These are phyloP conservation scores for Brotula barbata DNA, from an alignment of 2,797 vertebrate species.

Conservation along the genomic window DNA sequence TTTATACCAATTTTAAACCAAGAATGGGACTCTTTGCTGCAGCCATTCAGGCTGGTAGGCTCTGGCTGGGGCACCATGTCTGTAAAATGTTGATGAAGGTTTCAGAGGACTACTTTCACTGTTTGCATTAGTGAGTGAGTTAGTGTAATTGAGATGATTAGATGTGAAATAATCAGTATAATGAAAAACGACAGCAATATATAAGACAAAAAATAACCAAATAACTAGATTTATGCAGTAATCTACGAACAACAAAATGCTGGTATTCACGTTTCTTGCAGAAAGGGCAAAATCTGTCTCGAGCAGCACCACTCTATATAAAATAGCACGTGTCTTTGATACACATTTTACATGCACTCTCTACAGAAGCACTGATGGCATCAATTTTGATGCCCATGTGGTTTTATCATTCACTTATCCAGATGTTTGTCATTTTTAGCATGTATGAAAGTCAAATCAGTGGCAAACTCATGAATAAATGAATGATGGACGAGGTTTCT, in stretches of 20 bases:
- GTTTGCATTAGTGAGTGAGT: background rate
- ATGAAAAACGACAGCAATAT: no score
- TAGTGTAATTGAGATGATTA: background rate
- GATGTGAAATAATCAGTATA: background rate
- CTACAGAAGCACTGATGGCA: constrained; percentile 12
- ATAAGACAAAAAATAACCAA: background rate
- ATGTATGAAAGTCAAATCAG: constrained; percentile 1
- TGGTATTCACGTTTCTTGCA: background rate
- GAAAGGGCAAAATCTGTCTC: background rate
- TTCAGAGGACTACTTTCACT: constrained; percentile 1
- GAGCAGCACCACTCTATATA: constrained; percentile 1
- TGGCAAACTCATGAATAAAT: constrained; percentile 6
- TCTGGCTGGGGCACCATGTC: no score
- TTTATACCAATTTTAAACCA: no score
- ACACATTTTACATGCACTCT: constrained; percentile 47
- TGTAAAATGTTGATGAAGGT: no score
- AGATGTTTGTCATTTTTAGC: constrained; percentile 3
- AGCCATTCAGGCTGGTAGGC: no score
- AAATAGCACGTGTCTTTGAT: no score
- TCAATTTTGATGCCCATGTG: background rate
- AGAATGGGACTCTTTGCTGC: no score
- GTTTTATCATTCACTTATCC: constrained; percentile 7
- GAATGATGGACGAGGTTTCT: constrained; percentile 23
- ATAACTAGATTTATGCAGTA: constrained; percentile 10
- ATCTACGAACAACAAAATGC: background rate